Percentiles rank a stretch among this genome's conserved stretches.
Conservation (phyloP, 2,113 vertebrate genomes). For the Indri indri region DNA sequence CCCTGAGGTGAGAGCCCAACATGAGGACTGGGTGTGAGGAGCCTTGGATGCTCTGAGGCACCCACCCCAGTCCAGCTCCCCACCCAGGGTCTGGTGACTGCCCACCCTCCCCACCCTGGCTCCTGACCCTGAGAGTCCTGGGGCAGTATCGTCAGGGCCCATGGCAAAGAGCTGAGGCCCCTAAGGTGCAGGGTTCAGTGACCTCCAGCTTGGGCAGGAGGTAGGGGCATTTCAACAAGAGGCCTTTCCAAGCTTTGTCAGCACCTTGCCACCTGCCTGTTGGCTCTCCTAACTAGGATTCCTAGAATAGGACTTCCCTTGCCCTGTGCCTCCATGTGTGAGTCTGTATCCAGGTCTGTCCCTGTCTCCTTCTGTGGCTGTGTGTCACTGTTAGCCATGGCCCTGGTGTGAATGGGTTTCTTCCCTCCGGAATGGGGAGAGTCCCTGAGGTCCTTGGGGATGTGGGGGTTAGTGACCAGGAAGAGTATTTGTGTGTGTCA, state of each 20-base stretch:
- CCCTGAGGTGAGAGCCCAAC: neutral
- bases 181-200: neutral
- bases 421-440: neutral
- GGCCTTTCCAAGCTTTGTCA: neutral
- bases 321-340: neutral
- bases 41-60: neutral
- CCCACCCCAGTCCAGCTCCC: neutral
- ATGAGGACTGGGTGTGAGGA: neutral
- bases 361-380: neutral
- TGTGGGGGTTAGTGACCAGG: neutral
- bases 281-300: neutral
- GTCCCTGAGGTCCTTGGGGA: neutral
- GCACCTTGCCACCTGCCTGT: neutral
- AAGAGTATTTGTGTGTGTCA: neutral
- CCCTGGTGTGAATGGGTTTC: neutral
- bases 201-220: neutral
- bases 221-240: neutral
- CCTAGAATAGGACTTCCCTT: neutral
- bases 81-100: neutral
- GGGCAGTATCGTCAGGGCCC: neutral
- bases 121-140: neutral
- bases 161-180: neutral
- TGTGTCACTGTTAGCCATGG: neutral
- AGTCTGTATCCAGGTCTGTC: neutral
- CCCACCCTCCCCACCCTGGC: neutral